Percentiles rank a stretch among this genome's conserved stretches.
phyloP scores from a whole-genome alignment of 2,113 vertebrate species.

The Hydrolagus affinis region DNA sequence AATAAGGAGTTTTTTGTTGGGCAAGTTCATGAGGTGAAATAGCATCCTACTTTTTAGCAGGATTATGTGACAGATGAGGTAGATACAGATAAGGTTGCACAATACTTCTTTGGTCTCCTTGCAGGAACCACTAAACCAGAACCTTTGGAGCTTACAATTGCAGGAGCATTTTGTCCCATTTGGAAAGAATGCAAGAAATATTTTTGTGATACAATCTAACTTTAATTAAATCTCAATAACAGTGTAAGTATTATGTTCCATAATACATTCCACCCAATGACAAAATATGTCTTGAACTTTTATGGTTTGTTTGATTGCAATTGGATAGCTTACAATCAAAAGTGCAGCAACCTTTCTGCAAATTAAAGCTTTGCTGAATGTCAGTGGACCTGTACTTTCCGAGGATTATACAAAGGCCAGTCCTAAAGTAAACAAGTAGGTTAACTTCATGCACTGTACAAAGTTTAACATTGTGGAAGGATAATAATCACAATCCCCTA shows the following conservation, averaged over 20 bases:
- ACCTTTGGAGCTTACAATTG: constrained; percentile 48
- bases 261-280: constrained; percentile 34
- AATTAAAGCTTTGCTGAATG: not conserved
- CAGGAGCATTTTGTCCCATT: constrained; percentile 58
- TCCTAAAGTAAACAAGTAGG: not conserved
- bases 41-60: constrained; percentile 54
- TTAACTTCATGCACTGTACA: not conserved
- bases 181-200: constrained; percentile 53
- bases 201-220: constrained; percentile 61
- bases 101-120: constrained; percentile 61
- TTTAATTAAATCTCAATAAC: constrained; percentile 69
- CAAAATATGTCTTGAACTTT: constrained; percentile 10
- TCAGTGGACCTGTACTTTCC: not conserved
- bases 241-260: constrained; percentile 48
- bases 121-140: constrained; percentile 47
- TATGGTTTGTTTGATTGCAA: not conserved
- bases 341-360: not conserved
- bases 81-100: constrained; percentile 69
- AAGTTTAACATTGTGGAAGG: not conserved
- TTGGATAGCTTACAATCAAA: constrained; percentile 7
- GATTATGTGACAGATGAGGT: constrained; percentile 56
- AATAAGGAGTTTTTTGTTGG: constrained; percentile 39
- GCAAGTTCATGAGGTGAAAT: constrained; percentile 41
- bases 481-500: not conserved
- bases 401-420: not conserved